A percentile compares a stretch with the other conserved stretches of the same genome.
These are phyloP conservation scores for Panulirus ornatus DNA, from an alignment of 1,140 invertebrate genomes.

Conservation along the genomic window DNA sequence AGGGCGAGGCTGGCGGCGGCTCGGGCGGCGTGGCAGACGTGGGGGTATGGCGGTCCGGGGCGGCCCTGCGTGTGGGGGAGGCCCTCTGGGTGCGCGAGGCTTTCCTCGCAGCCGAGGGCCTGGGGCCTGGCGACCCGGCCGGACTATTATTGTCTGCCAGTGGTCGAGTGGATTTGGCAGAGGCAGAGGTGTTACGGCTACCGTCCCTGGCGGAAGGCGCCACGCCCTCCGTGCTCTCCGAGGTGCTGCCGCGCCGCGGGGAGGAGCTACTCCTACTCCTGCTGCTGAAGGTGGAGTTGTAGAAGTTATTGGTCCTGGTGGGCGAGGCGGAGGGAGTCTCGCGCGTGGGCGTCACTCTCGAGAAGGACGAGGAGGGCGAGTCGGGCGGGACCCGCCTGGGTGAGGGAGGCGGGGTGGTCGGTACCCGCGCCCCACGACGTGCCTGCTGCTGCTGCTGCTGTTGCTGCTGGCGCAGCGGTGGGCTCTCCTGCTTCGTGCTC, in stretches of 20 bases:
- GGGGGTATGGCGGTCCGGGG: not conserved
- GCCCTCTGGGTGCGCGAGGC: not conserved
- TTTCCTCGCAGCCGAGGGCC: constrained; percentile 6
- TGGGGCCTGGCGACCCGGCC: not conserved
- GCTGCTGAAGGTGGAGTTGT: constrained; percentile 53
- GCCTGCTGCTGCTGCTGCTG: not conserved
- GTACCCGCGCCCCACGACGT: not conserved
- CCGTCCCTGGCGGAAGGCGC: not conserved
- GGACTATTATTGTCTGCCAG: constrained; percentile 34
- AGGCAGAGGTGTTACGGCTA: not conserved
- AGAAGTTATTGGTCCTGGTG: constrained; percentile 18
- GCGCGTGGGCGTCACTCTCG: not conserved
- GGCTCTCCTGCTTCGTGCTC: constrained; percentile 59
- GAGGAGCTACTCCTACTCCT: constrained; percentile 27
- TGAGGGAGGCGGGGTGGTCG: constrained; percentile 15
- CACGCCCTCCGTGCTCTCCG: constrained; percentile 16
- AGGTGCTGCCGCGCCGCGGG: constrained; percentile 47
- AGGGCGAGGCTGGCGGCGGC: constrained; percentile 61
- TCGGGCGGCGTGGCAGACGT: not conserved
- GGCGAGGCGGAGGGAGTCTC: not conserved
- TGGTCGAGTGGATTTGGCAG: constrained; percentile 18
- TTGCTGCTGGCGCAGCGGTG: not conserved
- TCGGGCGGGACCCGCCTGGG: not conserved
- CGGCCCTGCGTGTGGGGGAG: not conserved
- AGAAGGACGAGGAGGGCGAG: not conserved